Evolutionary conservation across 2,888 invertebrate genomes (phyloP), one percentile per base, ranked within the genome.

Genomic region (Dascillus cervinus): DNA sequence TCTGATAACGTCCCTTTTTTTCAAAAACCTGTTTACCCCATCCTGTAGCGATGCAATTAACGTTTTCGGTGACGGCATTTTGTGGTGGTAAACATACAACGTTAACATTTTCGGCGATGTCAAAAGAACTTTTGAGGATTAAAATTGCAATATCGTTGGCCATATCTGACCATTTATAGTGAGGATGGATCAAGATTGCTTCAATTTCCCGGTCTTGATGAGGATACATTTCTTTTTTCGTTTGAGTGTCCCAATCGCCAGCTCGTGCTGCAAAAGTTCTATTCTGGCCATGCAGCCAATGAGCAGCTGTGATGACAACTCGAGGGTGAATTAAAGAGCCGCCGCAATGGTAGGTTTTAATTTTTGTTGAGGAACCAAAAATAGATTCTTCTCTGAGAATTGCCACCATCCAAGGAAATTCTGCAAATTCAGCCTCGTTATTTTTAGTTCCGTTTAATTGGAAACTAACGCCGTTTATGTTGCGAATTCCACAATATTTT

Each of bases 231-330:
- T 87, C 86, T 25, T 70, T 70, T 11, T 70, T 74, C 1, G 76
- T 79, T 55, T 81, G 79, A 0, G 83, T 82, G 59, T 87, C 84
- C 85, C 86, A 87, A 62, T 87, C 87, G 0, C 87, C 87, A 1
- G 79, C 79, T 1, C 86, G 70, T 2, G 82, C 38, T 23, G 38
- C 43, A 34, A 50, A 37, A n/a, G 25, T 32, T 14, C 11, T 14
- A 11, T 10, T 11, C 58, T 47, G 21, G 9, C 34, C 55, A 30
- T 48, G 52, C 8, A 83, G 73, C 53, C 81, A 81, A 60, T 88
- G 88, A 0, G 83, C 84, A 0, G 83, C 82, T 0, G 87, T 87
- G 6, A 88, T 55, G 0, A 83, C 80, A 0, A 82, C 82, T 29
- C 66, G 66, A 0, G 73, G 75, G 39, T 83, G 79, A 40, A 87